phyloP scores from a whole-genome alignment of 2,113 vertebrate species.

The Oryctolagus cuniculus region DNA sequence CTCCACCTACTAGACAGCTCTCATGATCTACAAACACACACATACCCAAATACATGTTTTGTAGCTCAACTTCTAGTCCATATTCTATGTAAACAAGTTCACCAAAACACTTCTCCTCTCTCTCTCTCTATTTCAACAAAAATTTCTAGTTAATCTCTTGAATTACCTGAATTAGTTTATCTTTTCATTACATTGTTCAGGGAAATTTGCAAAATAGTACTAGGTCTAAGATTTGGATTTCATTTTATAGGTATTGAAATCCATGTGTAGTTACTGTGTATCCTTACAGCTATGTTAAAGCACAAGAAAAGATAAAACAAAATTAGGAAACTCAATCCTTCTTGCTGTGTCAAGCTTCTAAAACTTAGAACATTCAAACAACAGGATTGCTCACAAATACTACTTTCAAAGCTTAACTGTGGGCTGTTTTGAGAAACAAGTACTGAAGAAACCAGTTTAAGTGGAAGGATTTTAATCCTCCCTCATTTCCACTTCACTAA shows the following conservation, averaged over 20 bases:
- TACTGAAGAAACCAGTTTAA: background rate
- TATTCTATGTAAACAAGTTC: background rate
- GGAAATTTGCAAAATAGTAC: background rate
- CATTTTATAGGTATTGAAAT: background rate
- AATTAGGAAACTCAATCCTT: background rate
- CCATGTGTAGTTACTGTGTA: background rate
- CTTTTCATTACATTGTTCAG: background rate
- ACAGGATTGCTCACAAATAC: background rate
- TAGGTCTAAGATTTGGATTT: background rate
- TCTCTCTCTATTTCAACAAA: background rate
- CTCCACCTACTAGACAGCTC: background rate
- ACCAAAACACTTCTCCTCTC: background rate
- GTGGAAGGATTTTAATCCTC: background rate
- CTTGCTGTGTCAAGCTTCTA: background rate
- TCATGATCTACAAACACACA: background rate
- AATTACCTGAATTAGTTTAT: background rate
- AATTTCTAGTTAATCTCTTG: background rate
- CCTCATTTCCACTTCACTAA: constrained; percentile 9
- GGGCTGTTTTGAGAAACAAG: background rate
- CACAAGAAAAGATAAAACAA: background rate
- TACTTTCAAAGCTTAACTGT: background rate
- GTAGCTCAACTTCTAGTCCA: background rate
- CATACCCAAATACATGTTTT: background rate
- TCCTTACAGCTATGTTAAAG: background rate
- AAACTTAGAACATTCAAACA: background rate